A percentile compares a stretch with the other conserved stretches of the same genome.
Evolutionary conservation across 2,797 vertebrate genomes (phyloP).

Genomic region (Pangasius macronema): DNA sequence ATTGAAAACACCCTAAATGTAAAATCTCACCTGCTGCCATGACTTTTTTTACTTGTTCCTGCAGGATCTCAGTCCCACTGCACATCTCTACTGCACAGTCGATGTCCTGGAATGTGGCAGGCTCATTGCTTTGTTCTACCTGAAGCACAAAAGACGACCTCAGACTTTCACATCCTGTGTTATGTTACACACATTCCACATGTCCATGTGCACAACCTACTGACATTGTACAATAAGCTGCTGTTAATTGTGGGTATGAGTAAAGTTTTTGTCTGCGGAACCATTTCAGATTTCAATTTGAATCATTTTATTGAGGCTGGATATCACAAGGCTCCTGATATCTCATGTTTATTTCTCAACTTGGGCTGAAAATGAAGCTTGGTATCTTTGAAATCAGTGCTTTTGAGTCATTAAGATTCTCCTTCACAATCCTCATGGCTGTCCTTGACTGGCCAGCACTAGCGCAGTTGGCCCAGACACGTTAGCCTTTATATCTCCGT

Average conservation of each 20-base stretch:
- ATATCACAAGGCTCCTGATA: not conserved
- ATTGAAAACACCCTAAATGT: not conserved
- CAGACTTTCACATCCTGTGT: not conserved
- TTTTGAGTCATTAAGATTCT: conserved; percentile 34
- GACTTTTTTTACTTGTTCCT: not conserved
- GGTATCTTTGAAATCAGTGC: not conserved
- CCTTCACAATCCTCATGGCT: conserved; percentile 20
- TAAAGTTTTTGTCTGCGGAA: not conserved
- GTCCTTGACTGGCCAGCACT: conserved; percentile 2
- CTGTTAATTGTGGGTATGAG: not conserved
- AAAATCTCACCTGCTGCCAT: not conserved
- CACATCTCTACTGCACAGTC: not conserved
- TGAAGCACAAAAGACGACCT: not conserved
- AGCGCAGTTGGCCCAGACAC: not conserved
- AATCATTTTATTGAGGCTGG: not conserved
- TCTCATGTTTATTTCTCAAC: not conserved
- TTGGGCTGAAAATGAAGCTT: not conserved
- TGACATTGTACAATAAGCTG: not conserved
- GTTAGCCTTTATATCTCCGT: not conserved
- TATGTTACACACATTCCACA: not conserved
- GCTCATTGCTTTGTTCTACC: no score
- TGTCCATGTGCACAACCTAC: not conserved
- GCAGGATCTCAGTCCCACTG: not conserved
- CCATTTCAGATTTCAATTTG: not conserved
- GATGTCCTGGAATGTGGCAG: not conserved